These are phyloP conservation scores for Anisognathus igniventris DNA, from an alignment of 2,797 vertebrate genomes.

Conservation along the genomic window DNA sequence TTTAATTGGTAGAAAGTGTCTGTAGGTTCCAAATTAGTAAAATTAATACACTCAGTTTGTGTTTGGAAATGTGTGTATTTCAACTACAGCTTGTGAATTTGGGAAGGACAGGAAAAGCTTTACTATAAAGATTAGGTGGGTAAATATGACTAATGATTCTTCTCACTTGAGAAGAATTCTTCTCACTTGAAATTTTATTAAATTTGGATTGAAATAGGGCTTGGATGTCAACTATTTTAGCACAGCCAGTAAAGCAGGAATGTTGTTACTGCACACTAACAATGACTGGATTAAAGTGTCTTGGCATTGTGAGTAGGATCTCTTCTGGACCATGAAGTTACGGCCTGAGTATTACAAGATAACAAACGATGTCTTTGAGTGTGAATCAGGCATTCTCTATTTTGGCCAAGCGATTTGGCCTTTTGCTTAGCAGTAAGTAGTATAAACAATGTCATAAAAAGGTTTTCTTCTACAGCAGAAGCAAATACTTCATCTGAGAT, in stretches of 20 bases:
- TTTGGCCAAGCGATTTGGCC: neutral
- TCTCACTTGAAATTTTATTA: neutral
- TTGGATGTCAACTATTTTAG: neutral
- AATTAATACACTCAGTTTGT: neutral
- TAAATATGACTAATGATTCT: neutral
- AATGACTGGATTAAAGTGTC: conserved; percentile 35
- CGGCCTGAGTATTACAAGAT: neutral
- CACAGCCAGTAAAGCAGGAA: neutral
- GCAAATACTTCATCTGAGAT: neutral
- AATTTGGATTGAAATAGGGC: neutral
- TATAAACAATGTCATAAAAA: neutral
- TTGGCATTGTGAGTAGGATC: conserved; percentile 12
- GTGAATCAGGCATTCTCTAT: neutral
- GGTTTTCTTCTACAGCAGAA: neutral
- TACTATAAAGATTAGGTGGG: neutral
- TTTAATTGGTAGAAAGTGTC: neutral
- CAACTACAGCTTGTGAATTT: neutral
- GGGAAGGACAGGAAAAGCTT: neutral
- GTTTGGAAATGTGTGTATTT: neutral
- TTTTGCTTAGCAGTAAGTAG: neutral
- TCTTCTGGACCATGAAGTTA: conserved; percentile 29
- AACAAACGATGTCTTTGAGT: neutral
- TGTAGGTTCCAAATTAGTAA: neutral
- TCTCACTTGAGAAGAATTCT: neutral
- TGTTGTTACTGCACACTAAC: neutral